Evolutionary conservation across 2,888 invertebrate genomes (phyloP).

Genomic region (Muscina levida): DNA sequence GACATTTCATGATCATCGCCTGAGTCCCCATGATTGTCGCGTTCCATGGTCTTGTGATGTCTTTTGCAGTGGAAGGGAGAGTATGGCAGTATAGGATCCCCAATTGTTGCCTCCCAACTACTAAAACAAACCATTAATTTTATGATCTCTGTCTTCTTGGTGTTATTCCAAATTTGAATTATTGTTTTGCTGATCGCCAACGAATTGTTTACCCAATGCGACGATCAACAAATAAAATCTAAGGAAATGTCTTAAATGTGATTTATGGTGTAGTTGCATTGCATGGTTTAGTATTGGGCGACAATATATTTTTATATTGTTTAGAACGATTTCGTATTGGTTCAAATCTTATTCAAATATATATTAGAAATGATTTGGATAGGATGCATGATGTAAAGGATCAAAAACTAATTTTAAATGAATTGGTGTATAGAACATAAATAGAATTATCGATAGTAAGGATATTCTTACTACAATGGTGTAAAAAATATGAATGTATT

Average conservation of each 20-base stretch:
- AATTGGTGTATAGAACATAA: no score
- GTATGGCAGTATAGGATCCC: not conserved
- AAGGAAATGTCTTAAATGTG: slow-evolving; percentile 13
- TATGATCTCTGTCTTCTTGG: not conserved
- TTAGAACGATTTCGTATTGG: not conserved
- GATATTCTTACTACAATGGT: no score
- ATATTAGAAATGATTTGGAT: no score
- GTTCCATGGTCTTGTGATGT: not conserved
- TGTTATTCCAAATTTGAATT: slow-evolving; percentile 58
- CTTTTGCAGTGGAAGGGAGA: not conserved
- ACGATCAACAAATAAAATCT: slow-evolving; percentile 45
- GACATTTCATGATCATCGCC: slow-evolving; percentile 56
- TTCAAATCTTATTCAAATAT: no score
- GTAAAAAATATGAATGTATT: no score
- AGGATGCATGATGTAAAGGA: no score
- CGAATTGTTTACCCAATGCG: slow-evolving; percentile 65
- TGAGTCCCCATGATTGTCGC: slow-evolving; percentile 39
- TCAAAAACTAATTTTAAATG: no score
- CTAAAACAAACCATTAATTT: not conserved
- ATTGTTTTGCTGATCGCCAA: slow-evolving; percentile 66
- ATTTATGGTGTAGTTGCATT: slow-evolving; percentile 25
- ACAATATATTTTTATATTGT: slow-evolving; percentile 27
- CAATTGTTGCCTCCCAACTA: not conserved
- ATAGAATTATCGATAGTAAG: no score
- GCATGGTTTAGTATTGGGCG: not conserved